Base-by-base conservation (phyloP, 53 echinoderm and acorn worm species). In the Hippasteria phrygiana region DNA sequence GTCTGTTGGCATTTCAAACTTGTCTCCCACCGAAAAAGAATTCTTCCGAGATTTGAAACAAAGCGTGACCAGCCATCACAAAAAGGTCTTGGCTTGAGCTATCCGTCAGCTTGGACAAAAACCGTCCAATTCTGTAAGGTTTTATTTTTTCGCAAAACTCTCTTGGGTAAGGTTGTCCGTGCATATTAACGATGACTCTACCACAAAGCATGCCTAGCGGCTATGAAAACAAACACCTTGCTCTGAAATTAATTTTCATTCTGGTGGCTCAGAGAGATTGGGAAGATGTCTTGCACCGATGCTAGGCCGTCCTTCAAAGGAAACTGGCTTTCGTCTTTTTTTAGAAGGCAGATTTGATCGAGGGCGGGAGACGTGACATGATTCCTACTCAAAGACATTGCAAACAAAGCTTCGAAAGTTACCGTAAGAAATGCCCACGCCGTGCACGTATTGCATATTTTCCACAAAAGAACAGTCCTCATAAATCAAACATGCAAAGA, bases 211-310 rank as follows among this genome's bases (percentile, higher is more conserved):
- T 70, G 37, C 47, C 71, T 53, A 0, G 50, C 4, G 51, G 85
- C 85, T 45, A 48, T 24, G 71, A 35, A 70, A 85, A 71, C 40
- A 85, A 85, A 85, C 40, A 85, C 71, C 85, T 78, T 48, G 2
- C 51, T 28, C 22, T 43, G 34, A 85, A 85, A 70, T 85, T 85
- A 37, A 84, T 69, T 84, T 70, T 13, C 29, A 50, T 22, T 9
- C 85, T 22, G 0, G 51, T 2, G 66, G 65, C 78, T 59, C 56
- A 22, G 24, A 63, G 24, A 2, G 3, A 27, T 24, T 9, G 28
- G 28, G 27, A 45, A 45, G 14, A 14, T 12, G 26, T 39, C 3
- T 47, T 31, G 33, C 34, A 51, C 29, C 14, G 51, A 34, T 76
- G 51, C 20, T 5, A 29, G 28, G 54, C 27, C 48, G 31, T 38